phyloP scores from a whole-genome alignment of 2,797 vertebrate genomes.

The Pangasius djambal region DNA sequence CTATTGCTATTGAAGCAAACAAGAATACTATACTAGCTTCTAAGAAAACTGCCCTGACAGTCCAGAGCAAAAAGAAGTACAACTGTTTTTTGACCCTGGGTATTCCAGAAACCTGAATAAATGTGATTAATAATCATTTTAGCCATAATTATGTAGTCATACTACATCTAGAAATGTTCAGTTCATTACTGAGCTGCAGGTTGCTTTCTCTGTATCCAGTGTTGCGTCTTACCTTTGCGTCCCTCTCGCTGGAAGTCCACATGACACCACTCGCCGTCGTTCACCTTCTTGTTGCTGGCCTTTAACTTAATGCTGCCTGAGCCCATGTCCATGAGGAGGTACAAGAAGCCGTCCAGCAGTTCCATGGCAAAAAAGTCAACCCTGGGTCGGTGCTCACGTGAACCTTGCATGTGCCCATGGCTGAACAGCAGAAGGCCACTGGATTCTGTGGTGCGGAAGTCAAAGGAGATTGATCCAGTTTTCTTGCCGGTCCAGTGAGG shows the following conservation, averaged over 20 bases:
- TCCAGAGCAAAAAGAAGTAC: not conserved
- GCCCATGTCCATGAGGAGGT: slow-evolving; percentile 92
- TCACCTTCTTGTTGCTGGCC: slow-evolving; percentile 85
- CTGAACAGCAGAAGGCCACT: slow-evolving; percentile 89
- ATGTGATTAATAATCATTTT: not conserved
- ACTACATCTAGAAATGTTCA: not conserved
- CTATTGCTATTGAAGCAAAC: not conserved
- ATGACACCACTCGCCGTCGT: slow-evolving; percentile 92
- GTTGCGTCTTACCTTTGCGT: slow-evolving; percentile 78
- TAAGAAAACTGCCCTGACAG: not conserved
- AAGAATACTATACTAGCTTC: not conserved
- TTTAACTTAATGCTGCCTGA: slow-evolving; percentile 88
- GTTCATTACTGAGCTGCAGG: not conserved
- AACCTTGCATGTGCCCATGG: slow-evolving; percentile 78
- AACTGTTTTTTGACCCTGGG: not conserved
- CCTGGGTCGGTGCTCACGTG: slow-evolving; percentile 71
- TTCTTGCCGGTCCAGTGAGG: slow-evolving; percentile 89
- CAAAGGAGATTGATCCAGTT: slow-evolving; percentile 89
- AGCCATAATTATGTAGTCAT: not conserved
- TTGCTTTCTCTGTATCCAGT: not conserved
- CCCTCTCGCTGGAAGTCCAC: slow-evolving; percentile 93
- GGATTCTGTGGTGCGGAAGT: slow-evolving; percentile 92
- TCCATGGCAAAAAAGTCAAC: slow-evolving; percentile 91
- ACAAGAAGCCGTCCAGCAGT: slow-evolving; percentile 88
- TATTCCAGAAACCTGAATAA: not conserved